Evolutionary conservation across 1,140 invertebrate genomes (phyloP).

Genomic region (Aphaenogaster ashmeadi): DNA sequence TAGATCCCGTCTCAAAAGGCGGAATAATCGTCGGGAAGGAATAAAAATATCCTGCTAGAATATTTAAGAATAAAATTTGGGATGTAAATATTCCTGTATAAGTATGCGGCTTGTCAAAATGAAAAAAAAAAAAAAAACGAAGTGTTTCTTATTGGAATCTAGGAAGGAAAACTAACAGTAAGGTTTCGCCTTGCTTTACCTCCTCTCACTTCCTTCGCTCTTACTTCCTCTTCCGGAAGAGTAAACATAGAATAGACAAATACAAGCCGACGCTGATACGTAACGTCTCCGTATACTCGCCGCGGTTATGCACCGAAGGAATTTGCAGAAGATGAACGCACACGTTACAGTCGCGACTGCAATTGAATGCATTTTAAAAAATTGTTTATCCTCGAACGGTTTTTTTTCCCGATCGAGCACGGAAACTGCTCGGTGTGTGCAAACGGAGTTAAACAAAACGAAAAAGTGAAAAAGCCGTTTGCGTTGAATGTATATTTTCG

Average conservation of each 20-base stretch:
- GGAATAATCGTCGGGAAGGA: not conserved
- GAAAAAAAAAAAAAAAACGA: not conserved
- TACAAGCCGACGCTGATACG: not conserved
- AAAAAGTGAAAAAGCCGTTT: constrained; percentile 16
- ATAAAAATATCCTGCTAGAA: not conserved
- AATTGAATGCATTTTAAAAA: not conserved
- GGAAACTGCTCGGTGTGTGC: not conserved
- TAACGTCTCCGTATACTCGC: not conserved
- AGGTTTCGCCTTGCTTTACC: not conserved
- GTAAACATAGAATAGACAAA: constrained; percentile 24
- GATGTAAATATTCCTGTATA: not conserved
- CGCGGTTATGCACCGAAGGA: not conserved
- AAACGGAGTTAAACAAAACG: constrained; percentile 37
- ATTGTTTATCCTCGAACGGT: constrained; percentile 27
- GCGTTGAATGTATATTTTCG: constrained; percentile 42
- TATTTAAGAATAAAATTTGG: constrained; percentile 1
- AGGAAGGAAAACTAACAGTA: not conserved
- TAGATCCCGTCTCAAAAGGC: not conserved
- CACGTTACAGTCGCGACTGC: not conserved
- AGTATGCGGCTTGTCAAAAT: not conserved
- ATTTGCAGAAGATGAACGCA: constrained; percentile 11
- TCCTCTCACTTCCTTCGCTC: not conserved
- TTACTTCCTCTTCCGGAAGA: not conserved
- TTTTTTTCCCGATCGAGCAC: constrained; percentile 1
- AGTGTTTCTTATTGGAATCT: not conserved